Percentiles rank a stretch among this genome's conserved stretches.
Evolutionary conservation across 1,140 invertebrate genomes (phyloP).

Genomic region (Cherax destructor): DNA sequence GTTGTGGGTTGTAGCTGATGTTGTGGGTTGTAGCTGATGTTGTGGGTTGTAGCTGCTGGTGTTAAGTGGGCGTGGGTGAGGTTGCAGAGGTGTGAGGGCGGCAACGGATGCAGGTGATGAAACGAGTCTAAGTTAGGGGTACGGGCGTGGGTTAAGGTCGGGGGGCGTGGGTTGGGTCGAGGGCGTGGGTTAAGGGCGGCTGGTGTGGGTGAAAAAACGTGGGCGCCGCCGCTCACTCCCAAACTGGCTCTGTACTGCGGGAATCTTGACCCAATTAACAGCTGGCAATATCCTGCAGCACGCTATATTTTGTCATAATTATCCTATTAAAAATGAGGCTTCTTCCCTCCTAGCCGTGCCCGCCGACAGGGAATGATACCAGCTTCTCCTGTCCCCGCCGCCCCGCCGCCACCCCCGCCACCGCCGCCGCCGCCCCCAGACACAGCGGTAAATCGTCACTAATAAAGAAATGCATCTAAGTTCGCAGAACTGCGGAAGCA

Average conservation of each 20-base stretch:
- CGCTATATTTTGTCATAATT: constrained; percentile 55
- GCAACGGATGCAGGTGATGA: no score
- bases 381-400: not conserved
- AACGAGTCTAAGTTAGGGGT: no score
- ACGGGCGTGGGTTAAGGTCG: no score
- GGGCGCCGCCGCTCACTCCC: no score
- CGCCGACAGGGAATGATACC: not conserved
- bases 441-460: not conserved
- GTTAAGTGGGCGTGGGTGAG: no score
- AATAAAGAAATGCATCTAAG: not conserved
- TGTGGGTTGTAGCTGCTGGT: no score
- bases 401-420: not conserved
- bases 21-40: no score
- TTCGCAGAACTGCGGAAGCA: not conserved
- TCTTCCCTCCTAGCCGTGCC: not conserved
- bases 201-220: no score
- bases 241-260: not conserved
- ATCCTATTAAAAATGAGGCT: constrained; percentile 54
- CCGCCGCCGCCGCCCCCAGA: not conserved
- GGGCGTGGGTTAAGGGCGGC: no score
- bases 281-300: constrained; percentile 54
- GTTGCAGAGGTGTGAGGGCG: no score
- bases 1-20: no score
- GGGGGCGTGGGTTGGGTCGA: no score
- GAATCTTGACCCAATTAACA: constrained; percentile 60